These are phyloP conservation scores for Nephrotoma appendiculata DNA, from an alignment of 2,888 invertebrate species.

Conservation along the genomic window DNA sequence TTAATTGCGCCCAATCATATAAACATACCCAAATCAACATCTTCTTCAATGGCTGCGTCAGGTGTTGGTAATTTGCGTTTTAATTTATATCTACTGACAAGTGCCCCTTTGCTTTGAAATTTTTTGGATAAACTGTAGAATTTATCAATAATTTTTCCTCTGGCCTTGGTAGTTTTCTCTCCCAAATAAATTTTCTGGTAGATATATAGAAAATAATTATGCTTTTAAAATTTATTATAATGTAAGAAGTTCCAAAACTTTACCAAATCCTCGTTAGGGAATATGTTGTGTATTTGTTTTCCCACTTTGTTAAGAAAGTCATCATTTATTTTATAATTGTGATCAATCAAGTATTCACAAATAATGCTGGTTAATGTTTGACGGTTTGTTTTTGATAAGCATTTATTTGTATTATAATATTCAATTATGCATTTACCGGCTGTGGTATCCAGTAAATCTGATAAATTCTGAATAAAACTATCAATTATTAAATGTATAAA, in stretches of 20 bases:
- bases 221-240: too few species aligned
- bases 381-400: background rate
- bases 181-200: background rate
- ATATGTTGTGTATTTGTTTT: background rate
- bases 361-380: background rate
- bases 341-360: background rate
- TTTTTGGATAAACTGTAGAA: background rate
- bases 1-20: background rate
- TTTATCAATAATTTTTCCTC: background rate
- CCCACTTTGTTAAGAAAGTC: background rate
- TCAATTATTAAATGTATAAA: too few species aligned
- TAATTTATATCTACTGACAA: background rate
- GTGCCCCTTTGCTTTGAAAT: background rate
- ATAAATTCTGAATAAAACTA: too few species aligned
- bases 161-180: background rate
- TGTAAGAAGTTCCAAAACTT: background rate
- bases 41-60: background rate
- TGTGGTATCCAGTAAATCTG: background rate
- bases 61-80: background rate
- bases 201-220: background rate
- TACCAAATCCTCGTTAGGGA: background rate
- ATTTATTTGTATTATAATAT: background rate
- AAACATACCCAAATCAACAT: background rate
- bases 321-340: background rate
- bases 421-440: background rate